A percentile compares a stretch with the other conserved stretches of the same genome.
Evolutionary conservation across 2,888 invertebrate species (phyloP).

Genomic region (Pemphredon lugubris): DNA sequence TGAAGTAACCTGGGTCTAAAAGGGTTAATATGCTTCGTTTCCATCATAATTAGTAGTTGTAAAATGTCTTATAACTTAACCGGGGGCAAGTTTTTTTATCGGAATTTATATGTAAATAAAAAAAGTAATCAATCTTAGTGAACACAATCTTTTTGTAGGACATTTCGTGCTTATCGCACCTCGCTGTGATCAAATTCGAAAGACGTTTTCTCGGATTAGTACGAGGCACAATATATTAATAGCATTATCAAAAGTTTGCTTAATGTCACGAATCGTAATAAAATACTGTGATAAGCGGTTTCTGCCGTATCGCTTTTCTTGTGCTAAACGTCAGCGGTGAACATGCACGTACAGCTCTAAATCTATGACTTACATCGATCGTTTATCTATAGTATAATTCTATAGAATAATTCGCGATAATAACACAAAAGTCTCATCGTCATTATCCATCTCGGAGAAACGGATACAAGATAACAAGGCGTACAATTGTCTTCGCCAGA

Average conservation of each 20-base stretch:
- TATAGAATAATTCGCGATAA: constrained; percentile 22
- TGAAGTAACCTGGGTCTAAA: too few relatives aligned
- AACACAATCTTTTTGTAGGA: constrained; percentile 57
- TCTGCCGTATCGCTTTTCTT: constrained; percentile 23
- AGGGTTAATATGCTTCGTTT: too few relatives aligned
- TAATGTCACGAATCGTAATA: constrained; percentile 2
- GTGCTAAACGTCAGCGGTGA: constrained; percentile 33
- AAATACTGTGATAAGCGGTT: constrained; percentile 36
- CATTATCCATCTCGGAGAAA: background rate
- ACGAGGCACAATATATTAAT: constrained; percentile 25
- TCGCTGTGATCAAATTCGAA: constrained; percentile 38
- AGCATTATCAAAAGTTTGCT: constrained; percentile 19
- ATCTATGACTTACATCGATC: constrained; percentile 10
- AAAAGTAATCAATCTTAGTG: constrained; percentile 58
- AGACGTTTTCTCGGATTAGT: constrained; percentile 4
- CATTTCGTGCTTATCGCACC: constrained; percentile 56
- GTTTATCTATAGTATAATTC: constrained; percentile 19
- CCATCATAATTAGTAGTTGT: too few relatives aligned
- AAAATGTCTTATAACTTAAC: too few relatives aligned
- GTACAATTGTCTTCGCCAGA: background rate
- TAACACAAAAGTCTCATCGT: constrained; percentile 19
- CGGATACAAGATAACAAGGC: background rate
- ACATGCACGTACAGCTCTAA: constrained; percentile 25
- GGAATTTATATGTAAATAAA: constrained; percentile 47
- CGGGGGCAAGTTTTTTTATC: constrained; percentile 36